phyloP scores from a whole-genome alignment of 2,113 vertebrate species.

The Zootoca vivipara region DNA sequence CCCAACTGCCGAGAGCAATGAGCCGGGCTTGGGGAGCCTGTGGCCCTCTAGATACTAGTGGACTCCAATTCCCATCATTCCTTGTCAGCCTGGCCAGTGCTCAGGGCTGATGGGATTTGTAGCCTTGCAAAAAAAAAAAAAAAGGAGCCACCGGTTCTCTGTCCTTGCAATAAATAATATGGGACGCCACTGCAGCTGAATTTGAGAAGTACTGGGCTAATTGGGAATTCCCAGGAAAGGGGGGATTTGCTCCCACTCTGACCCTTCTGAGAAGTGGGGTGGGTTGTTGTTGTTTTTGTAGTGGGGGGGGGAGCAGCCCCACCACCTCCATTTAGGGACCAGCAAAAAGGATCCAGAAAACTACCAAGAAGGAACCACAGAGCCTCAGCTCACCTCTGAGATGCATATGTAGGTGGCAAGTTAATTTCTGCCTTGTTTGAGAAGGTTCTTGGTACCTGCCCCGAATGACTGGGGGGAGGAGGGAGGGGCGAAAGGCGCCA shows the following conservation, averaged over 20 bases:
- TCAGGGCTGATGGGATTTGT: no score
- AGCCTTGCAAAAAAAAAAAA: no score
- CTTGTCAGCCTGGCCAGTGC: no score
- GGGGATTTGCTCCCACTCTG: neutral
- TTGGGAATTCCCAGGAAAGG: neutral
- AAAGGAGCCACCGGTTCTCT: no score
- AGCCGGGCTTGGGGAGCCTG: no score
- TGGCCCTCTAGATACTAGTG: no score
- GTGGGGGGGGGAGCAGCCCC: neutral
- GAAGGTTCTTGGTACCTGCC: no score
- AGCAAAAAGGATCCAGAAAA: neutral
- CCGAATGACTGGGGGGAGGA: neutral
- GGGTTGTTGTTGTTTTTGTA: no score
- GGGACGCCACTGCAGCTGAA: neutral
- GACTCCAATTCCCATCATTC: no score
- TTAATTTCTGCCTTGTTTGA: neutral
- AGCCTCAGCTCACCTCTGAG: neutral
- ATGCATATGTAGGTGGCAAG: neutral
- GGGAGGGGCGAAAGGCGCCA: no score
- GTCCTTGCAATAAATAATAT: neutral
- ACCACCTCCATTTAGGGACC: neutral
- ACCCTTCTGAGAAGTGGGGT: neutral
- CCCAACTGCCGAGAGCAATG: neutral
- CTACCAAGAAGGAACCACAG: neutral
- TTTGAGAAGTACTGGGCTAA: no score